Evolutionary conservation across 2,113 vertebrate genomes (phyloP), one percentile per base, ranked within the genome.

Genomic region (Lamprologus ornatipinnis): DNA sequence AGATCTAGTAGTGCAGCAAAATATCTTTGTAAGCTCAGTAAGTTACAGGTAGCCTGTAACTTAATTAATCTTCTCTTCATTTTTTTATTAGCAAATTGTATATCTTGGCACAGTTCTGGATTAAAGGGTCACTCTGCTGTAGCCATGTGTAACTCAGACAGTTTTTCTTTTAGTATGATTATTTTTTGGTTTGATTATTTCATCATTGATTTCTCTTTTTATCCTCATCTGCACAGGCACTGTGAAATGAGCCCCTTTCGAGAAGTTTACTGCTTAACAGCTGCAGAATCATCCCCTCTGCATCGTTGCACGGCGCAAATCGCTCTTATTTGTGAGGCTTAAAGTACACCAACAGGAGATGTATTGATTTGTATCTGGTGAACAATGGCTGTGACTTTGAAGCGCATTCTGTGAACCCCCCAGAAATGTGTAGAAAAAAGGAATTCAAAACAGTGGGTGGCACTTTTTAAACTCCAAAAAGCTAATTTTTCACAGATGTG

Each of bases 391-490:
- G 51, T 8, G 81, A 63, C 79, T 81, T 91, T 26, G 80, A 80
- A 47, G 57, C 11, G 54, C 45, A 81, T 91, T 85, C 88, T 83
- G 19, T 78, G 86, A 91, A 87, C 57, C 54, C 80, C 28, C 14
- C 84, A 40, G 89, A 40, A 85, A 73, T 70, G 70, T 82, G 42
- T 37, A 37, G 80, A 28, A 65, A 70, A 86, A 83, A 82, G 49
- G 47, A 89, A 87, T 80, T 70, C 55, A 78, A 86, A 87, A 80
- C 83, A 85, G 85, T 85, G 87, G 89, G 89, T 75, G 79, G 68
- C 26, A 68, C 8, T 13, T n/a, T 23, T 33, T 55, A 85, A 60
- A 55, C 31, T 53, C 70, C 68, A 78, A 73, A 51, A 73, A 85
- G 13, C 37, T 5, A 49, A 21, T 89, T 78, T 65, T 57, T 53